phyloP scores from a whole-genome alignment of 2,888 invertebrate species.

The Sialis fuliginosa region DNA sequence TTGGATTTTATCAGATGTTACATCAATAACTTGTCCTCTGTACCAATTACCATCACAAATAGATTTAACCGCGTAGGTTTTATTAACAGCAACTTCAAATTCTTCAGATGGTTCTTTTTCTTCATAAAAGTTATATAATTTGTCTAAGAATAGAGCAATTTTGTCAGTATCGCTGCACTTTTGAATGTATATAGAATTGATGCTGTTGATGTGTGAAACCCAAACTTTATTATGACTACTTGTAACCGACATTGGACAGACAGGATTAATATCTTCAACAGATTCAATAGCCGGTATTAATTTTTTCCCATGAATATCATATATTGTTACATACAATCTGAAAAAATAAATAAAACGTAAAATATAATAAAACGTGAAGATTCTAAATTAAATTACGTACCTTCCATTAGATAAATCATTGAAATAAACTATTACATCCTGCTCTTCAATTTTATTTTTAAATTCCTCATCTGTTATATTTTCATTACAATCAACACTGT shows the following conservation, averaged over 20 bases:
- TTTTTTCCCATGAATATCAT: conserved; percentile 32
- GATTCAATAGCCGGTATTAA: conserved; percentile 36
- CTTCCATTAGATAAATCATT: conserved; percentile 25
- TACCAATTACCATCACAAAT: conserved; percentile 50
- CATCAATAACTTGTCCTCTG: conserved; percentile 34
- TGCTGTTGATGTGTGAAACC: conserved; percentile 37
- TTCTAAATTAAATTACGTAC: conserved; percentile 16
- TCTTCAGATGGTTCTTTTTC: conserved; percentile 20
- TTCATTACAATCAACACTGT: conserved; percentile 23
- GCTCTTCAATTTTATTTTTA: conserved; percentile 28
- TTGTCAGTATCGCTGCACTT: conserved; percentile 27
- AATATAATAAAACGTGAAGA: conserved; percentile 2
- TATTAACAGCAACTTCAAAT: conserved; percentile 27
- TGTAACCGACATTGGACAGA: conserved; percentile 45
- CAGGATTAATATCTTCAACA: conserved; percentile 30
- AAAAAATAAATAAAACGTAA: conserved; percentile 13
- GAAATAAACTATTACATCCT: conserved; percentile 27
- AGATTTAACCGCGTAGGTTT: conserved; percentile 36
- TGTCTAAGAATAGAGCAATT: conserved; percentile 26
- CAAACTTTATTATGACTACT: conserved; percentile 38
- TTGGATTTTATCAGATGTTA: conserved; percentile 26
- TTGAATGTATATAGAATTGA: conserved; percentile 46
- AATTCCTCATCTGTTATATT: conserved; percentile 30
- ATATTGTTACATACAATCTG: conserved; percentile 49
- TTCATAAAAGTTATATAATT: conserved; percentile 41